Conservation (phyloP, 2,113 vertebrate genomes). For the Myotis davidii region DNA sequence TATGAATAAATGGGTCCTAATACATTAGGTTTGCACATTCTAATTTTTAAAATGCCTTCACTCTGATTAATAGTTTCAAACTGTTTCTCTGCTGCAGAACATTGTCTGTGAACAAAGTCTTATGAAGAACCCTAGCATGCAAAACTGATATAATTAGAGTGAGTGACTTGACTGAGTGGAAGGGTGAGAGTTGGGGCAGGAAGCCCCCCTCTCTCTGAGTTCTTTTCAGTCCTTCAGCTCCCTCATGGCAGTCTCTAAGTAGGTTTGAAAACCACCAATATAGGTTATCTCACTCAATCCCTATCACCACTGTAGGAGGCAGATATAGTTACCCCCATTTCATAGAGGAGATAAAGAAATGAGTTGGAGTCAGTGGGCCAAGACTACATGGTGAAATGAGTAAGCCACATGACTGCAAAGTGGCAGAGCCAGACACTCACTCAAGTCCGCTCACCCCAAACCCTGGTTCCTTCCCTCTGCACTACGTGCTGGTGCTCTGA, state of each 20-base stretch:
- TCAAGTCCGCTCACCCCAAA: not conserved
- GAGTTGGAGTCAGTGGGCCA: not conserved
- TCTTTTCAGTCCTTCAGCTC: not conserved
- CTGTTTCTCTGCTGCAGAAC: not conserved
- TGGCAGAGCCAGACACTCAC: not conserved
- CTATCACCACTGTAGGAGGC: not conserved
- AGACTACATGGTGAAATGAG: not conserved
- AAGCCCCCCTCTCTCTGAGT: not conserved
- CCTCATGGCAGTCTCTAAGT: not conserved
- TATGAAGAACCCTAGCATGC: not conserved
- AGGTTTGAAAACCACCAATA: not conserved
- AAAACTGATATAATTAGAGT: not conserved
- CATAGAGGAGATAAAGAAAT: not conserved
- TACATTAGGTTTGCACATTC: not conserved
- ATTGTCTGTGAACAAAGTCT: not conserved
- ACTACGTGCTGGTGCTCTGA: not conserved
- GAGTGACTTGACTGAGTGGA: not conserved
- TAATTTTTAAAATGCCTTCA: not conserved
- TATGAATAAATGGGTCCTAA: not conserved
- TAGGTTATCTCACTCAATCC: not conserved
- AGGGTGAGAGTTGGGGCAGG: not conserved
- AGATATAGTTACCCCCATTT: not conserved
- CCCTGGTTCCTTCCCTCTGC: not conserved
- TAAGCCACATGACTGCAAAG: not conserved
- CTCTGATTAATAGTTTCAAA: conserved; percentile 14